Conservation (phyloP, 1,140 invertebrate genomes). For the Drosophila pachea region DNA sequence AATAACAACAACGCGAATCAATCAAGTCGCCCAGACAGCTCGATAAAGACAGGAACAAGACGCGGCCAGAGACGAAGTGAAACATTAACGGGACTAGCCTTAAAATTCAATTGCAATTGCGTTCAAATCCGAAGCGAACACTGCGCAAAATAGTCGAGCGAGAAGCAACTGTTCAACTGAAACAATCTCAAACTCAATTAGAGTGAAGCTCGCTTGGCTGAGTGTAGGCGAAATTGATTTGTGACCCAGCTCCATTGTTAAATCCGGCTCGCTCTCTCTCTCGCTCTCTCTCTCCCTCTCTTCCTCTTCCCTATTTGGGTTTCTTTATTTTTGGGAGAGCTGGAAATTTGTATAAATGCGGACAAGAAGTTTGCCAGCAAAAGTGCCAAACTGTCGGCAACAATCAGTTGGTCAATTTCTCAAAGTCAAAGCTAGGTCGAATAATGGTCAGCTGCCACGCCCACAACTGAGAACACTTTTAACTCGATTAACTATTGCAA, state of each 20-base stretch:
- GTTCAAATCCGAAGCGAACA: background rate
- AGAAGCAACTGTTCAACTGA: too few relatives aligned
- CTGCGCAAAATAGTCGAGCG: background rate
- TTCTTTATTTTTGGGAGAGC: background rate
- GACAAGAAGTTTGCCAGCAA: constrained; percentile 21
- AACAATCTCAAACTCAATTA: too few relatives aligned
- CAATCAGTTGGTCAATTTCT: constrained; percentile 46
- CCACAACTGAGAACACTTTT: constrained; percentile 1
- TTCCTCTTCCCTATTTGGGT: background rate
- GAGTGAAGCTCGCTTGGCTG: background rate
- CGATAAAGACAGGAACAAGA: background rate
- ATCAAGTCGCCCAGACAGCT: constrained; percentile 33
- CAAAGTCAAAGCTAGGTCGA: constrained; percentile 31
- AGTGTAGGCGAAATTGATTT: constrained; percentile 12
- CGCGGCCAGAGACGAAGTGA: background rate
- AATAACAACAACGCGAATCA: constrained; percentile 39
- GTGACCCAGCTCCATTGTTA: constrained; percentile 15
- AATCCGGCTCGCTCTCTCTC: background rate
- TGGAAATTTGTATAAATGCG: constrained; percentile 16
- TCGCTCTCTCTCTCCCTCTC: background rate
- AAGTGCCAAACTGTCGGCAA: constrained; percentile 43
- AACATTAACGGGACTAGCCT: background rate
- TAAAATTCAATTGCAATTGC: constrained; percentile 8
- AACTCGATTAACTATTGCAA: constrained; percentile 29
- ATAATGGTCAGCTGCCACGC: constrained; percentile 30